Conservation (phyloP, 2,888 invertebrate species). For the Athalia cordata region DNA sequence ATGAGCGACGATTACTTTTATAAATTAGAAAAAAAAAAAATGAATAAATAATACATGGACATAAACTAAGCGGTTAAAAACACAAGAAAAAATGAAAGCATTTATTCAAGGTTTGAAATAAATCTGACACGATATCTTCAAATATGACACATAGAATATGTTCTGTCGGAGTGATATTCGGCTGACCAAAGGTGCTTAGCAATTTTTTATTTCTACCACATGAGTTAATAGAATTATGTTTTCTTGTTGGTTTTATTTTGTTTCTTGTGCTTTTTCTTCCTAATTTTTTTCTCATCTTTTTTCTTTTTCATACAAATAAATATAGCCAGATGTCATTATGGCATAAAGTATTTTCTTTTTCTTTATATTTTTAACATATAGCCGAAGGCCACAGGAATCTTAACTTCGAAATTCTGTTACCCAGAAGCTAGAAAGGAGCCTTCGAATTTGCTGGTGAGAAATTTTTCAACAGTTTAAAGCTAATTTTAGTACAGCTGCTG, state of each 20-base stretch:
- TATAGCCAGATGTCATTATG: conserved; percentile 25
- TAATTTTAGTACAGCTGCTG: conserved; percentile 27
- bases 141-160: conserved; percentile 13
- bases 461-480: conserved; percentile 31
- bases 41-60: background rate
- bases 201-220: conserved; percentile 17
- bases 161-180: conserved; percentile 30
- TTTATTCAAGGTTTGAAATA: conserved; percentile 37
- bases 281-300: conserved; percentile 10
- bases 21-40: conserved; percentile 17
- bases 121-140: conserved; percentile 36
- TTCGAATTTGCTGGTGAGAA: conserved; percentile 22
- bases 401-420: conserved; percentile 14
- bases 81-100: conserved; percentile 19
- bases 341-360: conserved; percentile 7
- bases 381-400: conserved; percentile 3
- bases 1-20: background rate
- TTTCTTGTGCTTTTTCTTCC: conserved; percentile 4
- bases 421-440: conserved; percentile 25
- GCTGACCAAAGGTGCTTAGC: background rate
- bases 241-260: conserved; percentile 8
- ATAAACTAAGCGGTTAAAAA: background rate
- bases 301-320: conserved; percentile 26
- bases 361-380: background rate
- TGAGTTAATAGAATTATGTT: conserved; percentile 32